These are phyloP conservation scores for Syrista parreyssii DNA, from an alignment of 2,888 invertebrate genomes.

Conservation along the genomic window DNA sequence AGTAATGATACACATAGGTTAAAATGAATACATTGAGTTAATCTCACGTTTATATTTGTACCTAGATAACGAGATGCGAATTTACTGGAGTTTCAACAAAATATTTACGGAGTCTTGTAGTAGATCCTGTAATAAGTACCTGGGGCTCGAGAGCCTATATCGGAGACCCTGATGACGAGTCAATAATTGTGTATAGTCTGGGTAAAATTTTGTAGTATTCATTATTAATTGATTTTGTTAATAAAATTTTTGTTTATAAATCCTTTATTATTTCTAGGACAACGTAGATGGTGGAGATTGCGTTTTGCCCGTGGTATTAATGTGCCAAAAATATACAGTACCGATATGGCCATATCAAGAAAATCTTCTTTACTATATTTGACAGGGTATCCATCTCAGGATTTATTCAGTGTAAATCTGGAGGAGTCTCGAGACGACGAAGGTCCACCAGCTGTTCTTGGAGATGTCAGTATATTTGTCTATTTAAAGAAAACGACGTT, in stretches of 20 bases:
- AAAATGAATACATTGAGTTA: neutral
- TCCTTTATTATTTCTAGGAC: conserved; percentile 27
- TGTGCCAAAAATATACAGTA: conserved; percentile 41
- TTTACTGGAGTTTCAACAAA: conserved; percentile 43
- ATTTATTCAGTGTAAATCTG: conserved; percentile 58
- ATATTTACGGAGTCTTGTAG: conserved; percentile 52
- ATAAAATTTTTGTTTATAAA: neutral
- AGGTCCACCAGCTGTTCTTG: conserved; percentile 25
- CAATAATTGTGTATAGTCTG: conserved; percentile 44
- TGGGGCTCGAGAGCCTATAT: conserved; percentile 60
- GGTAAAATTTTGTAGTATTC: conserved; percentile 18
- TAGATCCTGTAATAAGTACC: conserved; percentile 49
- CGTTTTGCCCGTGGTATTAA: conserved; percentile 32
- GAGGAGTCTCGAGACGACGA: conserved; percentile 31
- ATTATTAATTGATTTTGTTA: neutral
- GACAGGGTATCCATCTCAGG: conserved; percentile 47
- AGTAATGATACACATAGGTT: neutral
- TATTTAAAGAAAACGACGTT: conserved; percentile 2
- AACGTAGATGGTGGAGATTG: conserved; percentile 58
- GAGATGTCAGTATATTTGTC: neutral
- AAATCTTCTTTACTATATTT: conserved; percentile 56
- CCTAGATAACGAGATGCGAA: conserved; percentile 37
- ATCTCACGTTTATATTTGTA: neutral
- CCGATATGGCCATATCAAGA: conserved; percentile 59
- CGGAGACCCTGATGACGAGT: conserved; percentile 55